Evolutionary conservation across 2,888 invertebrate species (phyloP).

Genomic region (Cosmia pyralina): DNA sequence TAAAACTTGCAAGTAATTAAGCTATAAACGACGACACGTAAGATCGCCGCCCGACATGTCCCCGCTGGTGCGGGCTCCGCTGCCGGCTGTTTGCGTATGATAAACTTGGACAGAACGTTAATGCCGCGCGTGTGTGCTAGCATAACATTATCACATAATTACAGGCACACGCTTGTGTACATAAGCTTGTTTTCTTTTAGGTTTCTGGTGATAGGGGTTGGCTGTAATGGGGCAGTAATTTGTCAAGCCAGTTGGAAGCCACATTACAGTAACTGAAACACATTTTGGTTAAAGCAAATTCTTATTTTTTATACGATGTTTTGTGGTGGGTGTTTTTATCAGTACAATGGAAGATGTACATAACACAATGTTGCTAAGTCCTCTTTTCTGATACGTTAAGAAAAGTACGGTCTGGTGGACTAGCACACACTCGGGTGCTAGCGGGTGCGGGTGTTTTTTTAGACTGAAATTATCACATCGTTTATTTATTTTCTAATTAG

Average conservation of each 20-base stretch:
- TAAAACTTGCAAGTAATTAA: conserved; percentile 35
- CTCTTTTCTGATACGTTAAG: conserved; percentile 22
- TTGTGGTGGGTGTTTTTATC: conserved; percentile 8
- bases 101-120: conserved; percentile 53
- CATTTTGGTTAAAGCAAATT: conserved; percentile 25
- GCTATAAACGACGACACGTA: conserved; percentile 27
- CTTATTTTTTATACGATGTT: conserved; percentile 18
- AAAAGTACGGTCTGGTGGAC: conserved; percentile 16
- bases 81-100: conserved; percentile 57
- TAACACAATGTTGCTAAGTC: conserved; percentile 14
- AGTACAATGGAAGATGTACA: conserved; percentile 17
- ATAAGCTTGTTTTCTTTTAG: conserved; percentile 21
- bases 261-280: conserved; percentile 1
- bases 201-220: neutral
- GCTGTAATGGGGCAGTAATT: conserved; percentile 6
- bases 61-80: neutral
- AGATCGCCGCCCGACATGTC: neutral
- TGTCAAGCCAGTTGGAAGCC: neutral
- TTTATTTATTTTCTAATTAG: neutral
- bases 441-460: neutral
- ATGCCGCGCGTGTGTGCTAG: conserved; percentile 37
- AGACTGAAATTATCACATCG: neutral
- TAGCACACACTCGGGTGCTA: no score
- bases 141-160: conserved; percentile 62
- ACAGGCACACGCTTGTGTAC: conserved; percentile 24